These are phyloP conservation scores for Engystomops pustulosus DNA, from an alignment of 2,113 vertebrate species.

Conservation along the genomic window DNA sequence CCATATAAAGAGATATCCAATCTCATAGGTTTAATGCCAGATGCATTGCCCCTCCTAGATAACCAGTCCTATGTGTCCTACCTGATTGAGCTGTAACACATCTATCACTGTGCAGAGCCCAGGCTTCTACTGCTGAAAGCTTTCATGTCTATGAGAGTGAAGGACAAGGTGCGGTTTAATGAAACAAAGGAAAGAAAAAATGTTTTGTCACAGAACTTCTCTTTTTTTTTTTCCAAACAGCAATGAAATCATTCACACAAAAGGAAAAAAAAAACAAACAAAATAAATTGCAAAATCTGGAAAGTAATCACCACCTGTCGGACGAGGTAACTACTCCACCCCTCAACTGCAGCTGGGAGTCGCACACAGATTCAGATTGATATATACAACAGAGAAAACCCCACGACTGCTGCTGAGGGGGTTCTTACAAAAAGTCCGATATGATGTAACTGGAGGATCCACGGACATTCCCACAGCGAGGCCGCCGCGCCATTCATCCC, in stretches of 20 bases:
- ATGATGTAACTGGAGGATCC: not conserved
- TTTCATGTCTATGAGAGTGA: no score
- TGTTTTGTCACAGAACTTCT: not conserved
- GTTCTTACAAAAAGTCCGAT: not conserved
- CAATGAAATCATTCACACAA: conserved; percentile 53
- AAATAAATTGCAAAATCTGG: conserved; percentile 35
- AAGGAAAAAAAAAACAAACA: not conserved
- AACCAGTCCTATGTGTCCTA: no score
- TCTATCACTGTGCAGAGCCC: no score
- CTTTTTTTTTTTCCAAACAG: conserved; percentile 39
- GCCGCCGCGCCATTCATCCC: not conserved
- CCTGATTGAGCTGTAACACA: not conserved
- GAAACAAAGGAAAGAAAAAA: not conserved
- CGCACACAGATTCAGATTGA: conserved; percentile 21
- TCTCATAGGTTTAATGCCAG: no score
- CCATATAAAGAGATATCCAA: no score
- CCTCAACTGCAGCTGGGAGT: conserved; percentile 41
- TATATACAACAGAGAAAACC: conserved; percentile 50
- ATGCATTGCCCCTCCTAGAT: not conserved
- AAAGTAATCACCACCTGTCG: conserved; percentile 37
- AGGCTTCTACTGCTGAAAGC: not conserved
- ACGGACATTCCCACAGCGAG: not conserved
- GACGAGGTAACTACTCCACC: conserved; percentile 5
- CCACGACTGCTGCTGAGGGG: conserved; percentile 28
- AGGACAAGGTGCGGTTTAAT: not conserved